Conservation (phyloP, 2,113 vertebrate genomes). For the Lamprologus speciosus region DNA sequence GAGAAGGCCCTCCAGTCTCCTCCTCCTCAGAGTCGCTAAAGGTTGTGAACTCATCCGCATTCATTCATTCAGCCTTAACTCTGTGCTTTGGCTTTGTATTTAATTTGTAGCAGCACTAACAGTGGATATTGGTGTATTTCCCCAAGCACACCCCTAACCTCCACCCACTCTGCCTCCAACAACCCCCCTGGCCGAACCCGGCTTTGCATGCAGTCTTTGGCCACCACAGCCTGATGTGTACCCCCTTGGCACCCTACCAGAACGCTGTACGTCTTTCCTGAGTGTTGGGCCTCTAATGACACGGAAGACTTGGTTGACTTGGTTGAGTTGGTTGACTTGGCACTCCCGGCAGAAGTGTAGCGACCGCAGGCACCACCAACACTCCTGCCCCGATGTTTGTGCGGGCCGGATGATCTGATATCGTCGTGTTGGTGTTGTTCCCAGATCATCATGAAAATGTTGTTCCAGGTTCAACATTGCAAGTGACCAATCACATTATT, state of each 20-base stretch:
- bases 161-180: not conserved
- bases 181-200: fast-evolving
- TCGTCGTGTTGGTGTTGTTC: no score
- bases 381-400: not conserved
- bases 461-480: no score
- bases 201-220: not conserved
- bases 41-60: not conserved
- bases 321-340: not conserved
- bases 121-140: not conserved
- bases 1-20: not conserved
- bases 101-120: not conserved
- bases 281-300: not conserved
- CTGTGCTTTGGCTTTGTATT: not conserved
- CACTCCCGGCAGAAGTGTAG: not conserved
- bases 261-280: not conserved
- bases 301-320: not conserved
- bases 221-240: not conserved
- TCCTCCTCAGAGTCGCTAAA: not conserved
- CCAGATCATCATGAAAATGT: no score
- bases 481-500: no score
- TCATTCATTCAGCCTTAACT: not conserved
- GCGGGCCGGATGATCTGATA: not conserved
- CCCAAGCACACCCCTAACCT: not conserved
- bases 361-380: not conserved
- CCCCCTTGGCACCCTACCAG: not conserved